Evolutionary conservation across 2,888 invertebrate species (phyloP), one percentile per base, ranked within the genome.

Genomic region (Tribolium freemani): DNA sequence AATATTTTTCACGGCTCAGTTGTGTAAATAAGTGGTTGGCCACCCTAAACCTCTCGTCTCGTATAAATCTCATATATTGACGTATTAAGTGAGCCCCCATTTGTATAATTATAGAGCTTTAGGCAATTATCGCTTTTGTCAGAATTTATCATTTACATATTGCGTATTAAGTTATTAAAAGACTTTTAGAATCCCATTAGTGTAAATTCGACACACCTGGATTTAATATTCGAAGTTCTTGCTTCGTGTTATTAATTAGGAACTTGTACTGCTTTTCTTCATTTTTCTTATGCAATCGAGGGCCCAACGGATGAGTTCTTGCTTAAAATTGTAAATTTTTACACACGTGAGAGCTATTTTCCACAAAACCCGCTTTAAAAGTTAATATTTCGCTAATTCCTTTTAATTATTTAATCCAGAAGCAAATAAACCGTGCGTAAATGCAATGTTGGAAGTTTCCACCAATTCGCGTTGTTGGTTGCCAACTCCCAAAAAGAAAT

Each of bases 131-230:
- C 54, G 63, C 53, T 63, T 70, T 70, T 61, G 69, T 54, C 54
- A 69, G 61, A 54, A 45, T 69, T 60, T 50, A 69, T 10, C 63
- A 70, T 70, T 70, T 48, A 70, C 69, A 70, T 70, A 63, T 60
- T 60, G 54, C 45, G 54, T 53, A 69, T 70, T 61, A 70, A 70
- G 69, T 53, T 70, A 70, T 70, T 70, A 70, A 63, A 70, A 63
- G 50, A 63, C 69, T 70, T 70, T 70, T 70, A 70, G 63, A 63
- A 70, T 63, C 46, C 69, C 61, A 70, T 70, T 70, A 70, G 67
- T 45, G 54, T 45, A 44, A 56, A 58, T 45, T 44, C 58, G 45
- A 46, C 13, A 67, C 67, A 67, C 56, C 56, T 57, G 67, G 30
- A 67, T 64, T 54, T 16, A 10, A 13, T 51, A 13, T 63, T 63